Conservation (phyloP, 2,113 vertebrate genomes). For the Junco hyemalis region DNA sequence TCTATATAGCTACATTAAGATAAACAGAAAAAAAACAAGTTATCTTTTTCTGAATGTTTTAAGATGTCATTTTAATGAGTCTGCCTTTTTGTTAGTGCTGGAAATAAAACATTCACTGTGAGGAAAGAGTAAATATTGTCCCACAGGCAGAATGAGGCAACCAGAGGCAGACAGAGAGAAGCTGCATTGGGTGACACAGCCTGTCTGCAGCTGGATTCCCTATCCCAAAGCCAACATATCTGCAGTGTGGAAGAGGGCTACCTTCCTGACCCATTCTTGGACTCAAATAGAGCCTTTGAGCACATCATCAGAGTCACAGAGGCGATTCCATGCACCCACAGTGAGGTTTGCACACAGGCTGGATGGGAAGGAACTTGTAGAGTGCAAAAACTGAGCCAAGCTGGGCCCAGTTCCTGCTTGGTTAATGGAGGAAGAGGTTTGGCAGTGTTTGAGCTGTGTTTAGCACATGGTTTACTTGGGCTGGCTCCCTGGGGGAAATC, state of each 20-base stretch:
- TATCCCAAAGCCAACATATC: not conserved
- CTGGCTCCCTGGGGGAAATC: not conserved
- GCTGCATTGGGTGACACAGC: not conserved
- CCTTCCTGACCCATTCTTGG: not conserved
- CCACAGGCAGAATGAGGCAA: not conserved
- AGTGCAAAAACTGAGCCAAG: not conserved
- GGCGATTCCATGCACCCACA: not conserved
- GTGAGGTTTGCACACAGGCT: not conserved
- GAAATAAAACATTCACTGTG: not conserved
- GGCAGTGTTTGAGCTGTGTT: not conserved
- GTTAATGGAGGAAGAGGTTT: not conserved
- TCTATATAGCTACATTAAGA: not conserved
- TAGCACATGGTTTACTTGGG: accelerated
- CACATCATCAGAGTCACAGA: accelerated
- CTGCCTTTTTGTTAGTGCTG: not conserved
- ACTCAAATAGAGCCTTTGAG: not conserved
- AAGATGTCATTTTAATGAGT: not conserved
- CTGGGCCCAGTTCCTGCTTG: not conserved
- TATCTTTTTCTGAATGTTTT: not conserved
- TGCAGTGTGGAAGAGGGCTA: not conserved
- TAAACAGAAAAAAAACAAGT: not conserved
- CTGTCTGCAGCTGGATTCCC: not conserved
- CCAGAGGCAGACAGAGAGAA: not conserved
- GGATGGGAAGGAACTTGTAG: not conserved
- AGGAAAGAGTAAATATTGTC: not conserved